phyloP scores from a whole-genome alignment of 2,888 invertebrate species.

The Boloria selene region DNA sequence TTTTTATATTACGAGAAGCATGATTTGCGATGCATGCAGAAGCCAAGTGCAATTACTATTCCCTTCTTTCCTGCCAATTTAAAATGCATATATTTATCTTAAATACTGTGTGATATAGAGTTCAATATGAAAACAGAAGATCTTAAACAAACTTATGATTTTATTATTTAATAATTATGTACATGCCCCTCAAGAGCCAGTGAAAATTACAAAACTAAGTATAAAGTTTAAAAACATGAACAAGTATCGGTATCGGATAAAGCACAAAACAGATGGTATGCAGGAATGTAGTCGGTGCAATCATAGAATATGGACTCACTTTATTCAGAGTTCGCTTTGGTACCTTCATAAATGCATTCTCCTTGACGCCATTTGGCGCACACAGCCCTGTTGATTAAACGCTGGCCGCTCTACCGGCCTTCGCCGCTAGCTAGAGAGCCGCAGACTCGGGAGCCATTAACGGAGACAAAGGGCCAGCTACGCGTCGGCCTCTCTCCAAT shows the following conservation, averaged over 20 bases:
- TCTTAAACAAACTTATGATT: constrained; percentile 59
- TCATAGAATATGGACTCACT: constrained; percentile 53
- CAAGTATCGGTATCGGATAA: constrained; percentile 48
- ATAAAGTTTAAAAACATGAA: constrained; percentile 71
- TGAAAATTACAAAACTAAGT: constrained; percentile 68
- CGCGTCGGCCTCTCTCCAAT: constrained; percentile 89
- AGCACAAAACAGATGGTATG: constrained; percentile 55
- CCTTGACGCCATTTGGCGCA: constrained; percentile 46
- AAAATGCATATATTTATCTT: constrained; percentile 9
- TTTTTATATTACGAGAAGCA: constrained; percentile 10
- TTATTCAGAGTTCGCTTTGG: constrained; percentile 65
- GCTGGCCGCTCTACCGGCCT: constrained; percentile 73
- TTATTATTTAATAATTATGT: constrained; percentile 61
- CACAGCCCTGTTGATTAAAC: constrained; percentile 65
- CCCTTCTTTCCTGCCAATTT: constrained; percentile 20
- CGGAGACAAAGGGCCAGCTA: constrained; percentile 89
- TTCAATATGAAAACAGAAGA: constrained; percentile 51
- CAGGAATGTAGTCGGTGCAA: constrained; percentile 61
- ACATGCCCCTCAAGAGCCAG: constrained; percentile 58
- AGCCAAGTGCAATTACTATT: constrained; percentile 19
- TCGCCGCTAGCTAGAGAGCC: constrained; percentile 84
- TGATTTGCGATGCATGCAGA: constrained; percentile 18
- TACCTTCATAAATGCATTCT: constrained; percentile 69
- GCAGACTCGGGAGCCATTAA: constrained; percentile 90
- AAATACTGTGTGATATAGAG: constrained; percentile 44